Evolutionary conservation across 2,888 invertebrate species (phyloP).

Genomic region (Drosophila percnosoma): DNA sequence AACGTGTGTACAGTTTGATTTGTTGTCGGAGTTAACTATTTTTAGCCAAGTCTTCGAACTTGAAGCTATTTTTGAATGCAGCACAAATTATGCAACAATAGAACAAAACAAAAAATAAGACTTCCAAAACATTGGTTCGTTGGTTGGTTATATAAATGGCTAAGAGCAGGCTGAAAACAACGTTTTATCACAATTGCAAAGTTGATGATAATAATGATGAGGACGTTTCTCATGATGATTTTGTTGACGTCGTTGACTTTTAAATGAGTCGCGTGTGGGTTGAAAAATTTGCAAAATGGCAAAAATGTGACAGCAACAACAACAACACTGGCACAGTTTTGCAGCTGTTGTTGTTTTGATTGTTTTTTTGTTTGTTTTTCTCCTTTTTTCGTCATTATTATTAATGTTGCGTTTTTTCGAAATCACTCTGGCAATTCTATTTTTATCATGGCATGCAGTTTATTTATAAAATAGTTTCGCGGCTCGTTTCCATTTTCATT

Average conservation of each 20-base stretch:
- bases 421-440: conserved; percentile 66
- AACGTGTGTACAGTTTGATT: conserved; percentile 29
- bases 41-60: conserved; percentile 50
- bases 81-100: conserved; percentile 32
- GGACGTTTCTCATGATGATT: conserved; percentile 20
- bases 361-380: neutral
- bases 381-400: conserved; percentile 25
- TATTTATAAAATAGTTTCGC: conserved; percentile 74
- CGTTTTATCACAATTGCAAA: conserved; percentile 21
- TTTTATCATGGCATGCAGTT: conserved; percentile 74
- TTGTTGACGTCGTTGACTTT: conserved; percentile 60
- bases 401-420: conserved; percentile 45
- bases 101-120: conserved; percentile 1
- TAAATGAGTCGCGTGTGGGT: conserved; percentile 71
- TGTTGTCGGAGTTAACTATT: conserved; percentile 39
- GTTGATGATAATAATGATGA: conserved; percentile 15
- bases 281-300: conserved; percentile 51
- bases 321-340: conserved; percentile 60
- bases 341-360: conserved; percentile 31
- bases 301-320: conserved; percentile 28
- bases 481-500: conserved; percentile 66
- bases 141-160: conserved; percentile 41
- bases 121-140: conserved; percentile 8
- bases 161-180: conserved; percentile 34
- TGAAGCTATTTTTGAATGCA: conserved; percentile 63